Percentiles rank a stretch among this genome's conserved stretches.
These are phyloP conservation scores for Drosophila cognata DNA, from an alignment of 2,888 invertebrate genomes.

Conservation along the genomic window DNA sequence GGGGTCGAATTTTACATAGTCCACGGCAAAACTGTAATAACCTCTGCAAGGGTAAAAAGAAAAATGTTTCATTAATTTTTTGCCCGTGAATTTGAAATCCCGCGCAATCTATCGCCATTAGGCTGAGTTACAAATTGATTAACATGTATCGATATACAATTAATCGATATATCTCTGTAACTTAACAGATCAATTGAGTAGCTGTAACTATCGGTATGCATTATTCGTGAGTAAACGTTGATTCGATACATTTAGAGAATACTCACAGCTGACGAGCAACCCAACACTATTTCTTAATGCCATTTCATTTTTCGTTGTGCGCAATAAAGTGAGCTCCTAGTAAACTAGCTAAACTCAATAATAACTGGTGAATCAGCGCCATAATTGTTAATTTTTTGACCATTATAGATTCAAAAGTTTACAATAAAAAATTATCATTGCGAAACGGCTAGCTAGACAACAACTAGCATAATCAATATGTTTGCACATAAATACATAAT, in stretches of 20 bases:
- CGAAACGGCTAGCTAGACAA: slow-evolving; percentile 8
- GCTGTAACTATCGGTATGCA: slow-evolving; percentile 6
- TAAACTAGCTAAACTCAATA: slow-evolving; percentile 6
- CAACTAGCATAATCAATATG: slow-evolving; percentile 58
- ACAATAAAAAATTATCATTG: slow-evolving; percentile 12
- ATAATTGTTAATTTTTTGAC: slow-evolving; percentile 10
- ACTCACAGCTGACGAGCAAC: slow-evolving; percentile 47
- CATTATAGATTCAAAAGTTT: slow-evolving; percentile 1
- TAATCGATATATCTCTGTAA: background rate
- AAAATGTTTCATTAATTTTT: background rate
- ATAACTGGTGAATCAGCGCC: slow-evolving; percentile 8
- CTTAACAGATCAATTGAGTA: background rate
- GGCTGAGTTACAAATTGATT: background rate
- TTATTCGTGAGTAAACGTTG: slow-evolving; percentile 2
- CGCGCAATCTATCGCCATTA: background rate
- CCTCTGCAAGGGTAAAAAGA: background rate
- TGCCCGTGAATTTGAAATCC: background rate
- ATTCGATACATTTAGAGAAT: slow-evolving; percentile 9
- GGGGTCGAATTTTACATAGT: background rate
- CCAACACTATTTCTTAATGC: slow-evolving; percentile 56
- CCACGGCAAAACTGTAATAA: background rate
- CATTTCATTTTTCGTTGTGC: slow-evolving; percentile 59
- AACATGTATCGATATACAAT: background rate
- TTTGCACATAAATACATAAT: slow-evolving; percentile 69
- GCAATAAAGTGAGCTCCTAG: slow-evolving; percentile 45